A percentile compares a stretch with the other conserved stretches of the same genome.
Conservation (phyloP, 2,113 vertebrate genomes). For the Thalassoma bifasciatum region DNA sequence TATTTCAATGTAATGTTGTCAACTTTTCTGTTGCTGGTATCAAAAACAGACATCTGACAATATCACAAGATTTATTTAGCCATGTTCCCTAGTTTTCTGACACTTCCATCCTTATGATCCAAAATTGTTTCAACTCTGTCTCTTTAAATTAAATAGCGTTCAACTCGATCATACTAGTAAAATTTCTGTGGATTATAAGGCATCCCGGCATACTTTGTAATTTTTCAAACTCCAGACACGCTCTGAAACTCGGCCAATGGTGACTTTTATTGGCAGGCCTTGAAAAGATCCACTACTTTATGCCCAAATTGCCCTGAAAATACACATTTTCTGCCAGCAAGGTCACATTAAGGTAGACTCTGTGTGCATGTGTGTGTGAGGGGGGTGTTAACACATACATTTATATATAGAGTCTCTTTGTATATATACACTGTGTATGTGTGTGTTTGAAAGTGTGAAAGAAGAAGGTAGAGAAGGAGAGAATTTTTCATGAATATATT, state of each 20-base stretch:
- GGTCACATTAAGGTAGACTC: conserved; percentile 36
- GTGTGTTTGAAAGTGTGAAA: conserved; percentile 19
- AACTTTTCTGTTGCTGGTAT: background rate
- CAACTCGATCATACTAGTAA: background rate
- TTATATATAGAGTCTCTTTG: conserved; percentile 4
- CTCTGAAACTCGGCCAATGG: conserved; percentile 23
- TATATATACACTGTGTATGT: conserved; percentile 16
- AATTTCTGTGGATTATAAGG: background rate
- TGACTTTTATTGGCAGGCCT: conserved; percentile 9
- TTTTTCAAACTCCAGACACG: conserved; percentile 17
- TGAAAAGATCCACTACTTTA: conserved; percentile 34
- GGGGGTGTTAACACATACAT: conserved; percentile 18
- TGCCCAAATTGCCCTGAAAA: conserved; percentile 53
- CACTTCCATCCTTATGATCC: background rate
- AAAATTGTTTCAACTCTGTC: background rate
- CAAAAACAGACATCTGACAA: background rate
- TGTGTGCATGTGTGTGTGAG: conserved; percentile 13
- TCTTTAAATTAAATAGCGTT: background rate
- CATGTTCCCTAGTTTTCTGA: no score
- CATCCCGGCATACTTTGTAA: background rate
- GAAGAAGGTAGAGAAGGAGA: conserved; percentile 35
- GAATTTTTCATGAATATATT: conserved; percentile 81
- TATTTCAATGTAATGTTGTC: no score
- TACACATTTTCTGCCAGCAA: conserved; percentile 43
- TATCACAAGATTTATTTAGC: background rate